Percentiles rank a stretch among this genome's conserved stretches.
These are phyloP conservation scores for Erithacus rubecula DNA, from an alignment of 2,797 vertebrate genomes.

Conservation along the genomic window DNA sequence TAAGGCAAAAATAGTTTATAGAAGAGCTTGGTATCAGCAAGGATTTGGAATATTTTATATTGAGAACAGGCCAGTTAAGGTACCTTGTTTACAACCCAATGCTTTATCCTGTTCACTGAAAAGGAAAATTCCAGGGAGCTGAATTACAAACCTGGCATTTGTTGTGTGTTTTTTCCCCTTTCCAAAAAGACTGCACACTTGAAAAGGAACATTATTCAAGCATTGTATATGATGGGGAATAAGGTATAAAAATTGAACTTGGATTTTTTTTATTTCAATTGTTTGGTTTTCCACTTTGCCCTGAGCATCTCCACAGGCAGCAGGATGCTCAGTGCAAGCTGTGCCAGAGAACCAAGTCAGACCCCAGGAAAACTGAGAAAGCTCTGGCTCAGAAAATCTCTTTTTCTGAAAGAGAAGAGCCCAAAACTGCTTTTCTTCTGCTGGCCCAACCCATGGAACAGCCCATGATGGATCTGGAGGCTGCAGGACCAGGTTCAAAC, in stretches of 20 bases:
- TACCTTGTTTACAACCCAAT: background rate
- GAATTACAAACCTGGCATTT: background rate
- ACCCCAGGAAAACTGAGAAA: background rate
- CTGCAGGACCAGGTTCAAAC: background rate
- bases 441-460: background rate
- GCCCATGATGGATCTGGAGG: background rate
- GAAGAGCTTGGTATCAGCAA: background rate
- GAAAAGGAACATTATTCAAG: background rate
- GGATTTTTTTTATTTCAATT: background rate
- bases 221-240: rapidly evolving
- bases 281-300: background rate
- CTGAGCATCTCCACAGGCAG: background rate
- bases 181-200: background rate
- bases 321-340: background rate
- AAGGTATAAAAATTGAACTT: background rate
- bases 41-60: background rate
- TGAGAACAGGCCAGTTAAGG: background rate
- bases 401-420: background rate
- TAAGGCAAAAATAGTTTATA: background rate
- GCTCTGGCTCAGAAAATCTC: background rate
- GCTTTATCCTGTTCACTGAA: rapidly evolving
- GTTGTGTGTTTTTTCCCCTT: background rate
- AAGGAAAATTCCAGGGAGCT: background rate
- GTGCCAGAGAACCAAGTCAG: background rate
- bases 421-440: background rate